A percentile compares a stretch with the other conserved stretches of the same genome.
Conservation (phyloP, 2,113 vertebrate species). For the Lethenteron reissneri region DNA sequence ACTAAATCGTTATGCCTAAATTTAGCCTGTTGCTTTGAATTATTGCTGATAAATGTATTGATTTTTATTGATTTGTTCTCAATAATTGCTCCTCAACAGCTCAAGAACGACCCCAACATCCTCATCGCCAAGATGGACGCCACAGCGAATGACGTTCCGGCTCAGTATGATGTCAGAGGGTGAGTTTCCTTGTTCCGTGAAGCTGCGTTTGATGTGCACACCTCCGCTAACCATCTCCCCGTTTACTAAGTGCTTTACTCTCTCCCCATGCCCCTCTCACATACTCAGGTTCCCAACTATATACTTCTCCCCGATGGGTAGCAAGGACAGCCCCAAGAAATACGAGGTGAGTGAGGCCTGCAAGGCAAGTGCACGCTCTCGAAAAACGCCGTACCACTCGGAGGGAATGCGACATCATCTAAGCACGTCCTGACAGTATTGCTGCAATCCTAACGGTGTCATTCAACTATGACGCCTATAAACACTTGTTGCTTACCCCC, state of each 20-base stretch:
- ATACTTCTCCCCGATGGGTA: conserved; percentile 69
- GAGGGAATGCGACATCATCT: too few relatives aligned
- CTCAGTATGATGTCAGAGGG: conserved; percentile 84
- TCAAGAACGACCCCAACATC: conserved; percentile 52
- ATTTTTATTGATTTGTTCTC: too few relatives aligned
- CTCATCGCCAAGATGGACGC: conserved; percentile 97
- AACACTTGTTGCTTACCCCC: too few relatives aligned
- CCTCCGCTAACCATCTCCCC: not conserved
- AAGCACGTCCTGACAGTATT: too few relatives aligned
- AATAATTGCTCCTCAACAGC: conserved; percentile 24
- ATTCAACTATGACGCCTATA: too few relatives aligned
- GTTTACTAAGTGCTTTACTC: not conserved
- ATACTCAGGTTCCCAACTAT: conserved; percentile 67
- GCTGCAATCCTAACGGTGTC: too few relatives aligned
- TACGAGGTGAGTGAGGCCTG: conserved; percentile 39
- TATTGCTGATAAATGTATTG: too few relatives aligned
- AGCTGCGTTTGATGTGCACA: not conserved
- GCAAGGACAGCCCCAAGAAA: conserved; percentile 73
- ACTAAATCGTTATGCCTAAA: too few relatives aligned
- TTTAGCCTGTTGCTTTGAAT: too few relatives aligned
- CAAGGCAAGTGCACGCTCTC: too few relatives aligned
- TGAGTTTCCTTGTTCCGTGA: conserved; percentile 20
- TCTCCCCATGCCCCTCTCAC: conserved; percentile 3
- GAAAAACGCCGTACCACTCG: too few relatives aligned
- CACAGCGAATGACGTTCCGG: conserved; percentile 89